Evolutionary conservation across 2,888 invertebrate species (phyloP).

Genomic region (Laothoe populi): DNA sequence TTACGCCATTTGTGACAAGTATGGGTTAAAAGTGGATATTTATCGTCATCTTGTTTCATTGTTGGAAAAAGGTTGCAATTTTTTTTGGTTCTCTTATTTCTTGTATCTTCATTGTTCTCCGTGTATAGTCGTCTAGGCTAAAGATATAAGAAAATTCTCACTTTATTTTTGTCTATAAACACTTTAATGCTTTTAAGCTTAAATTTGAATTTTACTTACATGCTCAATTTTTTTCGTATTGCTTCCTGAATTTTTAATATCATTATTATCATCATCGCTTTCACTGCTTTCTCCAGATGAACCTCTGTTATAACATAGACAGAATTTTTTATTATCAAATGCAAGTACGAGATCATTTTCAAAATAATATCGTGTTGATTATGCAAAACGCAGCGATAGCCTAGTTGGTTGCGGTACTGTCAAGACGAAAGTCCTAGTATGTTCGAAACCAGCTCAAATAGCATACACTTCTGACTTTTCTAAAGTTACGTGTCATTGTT

Average conservation of each 20-base stretch:
- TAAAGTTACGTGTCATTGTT: too few relatives aligned
- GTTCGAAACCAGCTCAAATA: too few relatives aligned
- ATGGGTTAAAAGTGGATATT: slow-evolving; percentile 13
- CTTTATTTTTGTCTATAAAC: neutral
- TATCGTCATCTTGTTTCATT: neutral
- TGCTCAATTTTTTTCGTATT: too few relatives aligned
- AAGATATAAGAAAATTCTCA: neutral
- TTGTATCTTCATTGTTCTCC: slow-evolving; percentile 23
- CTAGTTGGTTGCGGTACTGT: too few relatives aligned
- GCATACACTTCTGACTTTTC: too few relatives aligned
- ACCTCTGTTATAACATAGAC: slow-evolving; percentile 39
- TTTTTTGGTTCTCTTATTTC: neutral
- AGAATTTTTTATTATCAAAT: neutral
- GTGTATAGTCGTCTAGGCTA: slow-evolving; percentile 4
- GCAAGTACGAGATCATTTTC: too few relatives aligned
- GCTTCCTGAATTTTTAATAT: neutral
- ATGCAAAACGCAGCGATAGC: too few relatives aligned
- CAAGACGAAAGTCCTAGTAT: too few relatives aligned
- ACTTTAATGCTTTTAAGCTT: neutral
- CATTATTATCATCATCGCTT: slow-evolving; percentile 40
- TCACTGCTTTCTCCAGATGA: slow-evolving; percentile 57
- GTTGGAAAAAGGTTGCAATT: neutral
- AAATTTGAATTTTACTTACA: neutral
- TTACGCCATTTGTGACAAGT: neutral
- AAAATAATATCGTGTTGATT: too few relatives aligned